Percentiles rank a stretch among this genome's conserved stretches.
Evolutionary conservation across 2,797 vertebrate species (phyloP).

Genomic region (Molossus alvarezi): DNA sequence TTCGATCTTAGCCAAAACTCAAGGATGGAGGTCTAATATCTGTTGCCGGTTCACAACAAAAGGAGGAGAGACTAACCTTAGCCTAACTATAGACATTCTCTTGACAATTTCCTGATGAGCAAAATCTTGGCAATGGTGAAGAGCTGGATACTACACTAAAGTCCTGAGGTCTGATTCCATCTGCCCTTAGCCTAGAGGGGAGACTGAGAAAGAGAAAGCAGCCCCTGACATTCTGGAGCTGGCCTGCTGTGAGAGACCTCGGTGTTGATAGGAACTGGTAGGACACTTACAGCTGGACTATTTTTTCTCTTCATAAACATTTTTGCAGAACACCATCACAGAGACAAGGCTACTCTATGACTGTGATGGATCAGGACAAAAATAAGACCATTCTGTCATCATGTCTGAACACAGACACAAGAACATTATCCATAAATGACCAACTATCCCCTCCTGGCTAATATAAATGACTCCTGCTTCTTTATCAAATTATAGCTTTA

Average conservation of each 20-base stretch:
- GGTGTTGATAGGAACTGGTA: not conserved
- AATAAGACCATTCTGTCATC: not conserved
- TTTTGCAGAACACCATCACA: not conserved
- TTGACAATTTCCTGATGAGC: not conserved
- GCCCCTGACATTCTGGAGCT: not conserved
- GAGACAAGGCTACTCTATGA: not conserved
- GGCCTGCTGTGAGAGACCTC: not conserved
- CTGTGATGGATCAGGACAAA: not conserved
- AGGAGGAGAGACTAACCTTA: not conserved
- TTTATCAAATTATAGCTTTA: not conserved
- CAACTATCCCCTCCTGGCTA: not conserved
- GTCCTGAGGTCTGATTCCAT: not conserved
- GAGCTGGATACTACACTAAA: not conserved
- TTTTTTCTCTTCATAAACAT: not conserved
- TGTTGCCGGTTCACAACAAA: not conserved
- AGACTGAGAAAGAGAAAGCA: not conserved
- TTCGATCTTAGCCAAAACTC: not conserved
- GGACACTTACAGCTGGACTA: not conserved
- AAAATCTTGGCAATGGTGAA: not conserved
- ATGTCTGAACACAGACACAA: constrained; percentile 20
- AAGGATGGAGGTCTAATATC: not conserved
- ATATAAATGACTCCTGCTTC: not conserved
- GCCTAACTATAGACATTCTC: not conserved
- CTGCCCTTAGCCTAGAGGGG: not conserved
- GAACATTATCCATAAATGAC: constrained; percentile 4